Evolutionary conservation across 2,888 invertebrate genomes (phyloP), one percentile per base, ranked within the genome.

Genomic region (Drosophila planitibia): DNA sequence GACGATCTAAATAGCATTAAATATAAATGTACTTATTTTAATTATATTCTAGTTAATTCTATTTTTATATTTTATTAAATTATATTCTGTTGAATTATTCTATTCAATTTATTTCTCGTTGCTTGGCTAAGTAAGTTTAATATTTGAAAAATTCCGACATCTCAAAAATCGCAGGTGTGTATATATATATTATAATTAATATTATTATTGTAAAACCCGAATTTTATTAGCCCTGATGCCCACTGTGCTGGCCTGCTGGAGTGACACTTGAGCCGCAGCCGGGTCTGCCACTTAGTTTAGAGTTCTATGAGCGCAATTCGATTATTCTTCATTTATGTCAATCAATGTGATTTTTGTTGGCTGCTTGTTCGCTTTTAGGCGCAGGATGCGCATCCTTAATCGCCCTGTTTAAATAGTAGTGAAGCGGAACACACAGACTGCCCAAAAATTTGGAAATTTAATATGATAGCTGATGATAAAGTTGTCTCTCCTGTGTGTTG

Each of bases 281-380:
- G 30, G 51, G 35, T 22, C 22, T 64, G 63, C 53, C 79, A 81
- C 82, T 85, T 85, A 87, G 90, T 85, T 85, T 89, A 82, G 87
- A 86, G 79, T 84, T 90, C 87, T 89, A 85, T 87, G 80, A 79
- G 81, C 79, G 87, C 89, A 87, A 91, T 90, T 92, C 92, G 89
- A 93, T 93, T 93, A 93, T 91, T 93, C 93, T 93, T 93, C 93
- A 92, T 93, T 92, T 92, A 83, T 89, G 92, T 92, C 93, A 93
- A 93, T 93, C 93, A 93, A 84, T 81, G 70, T 70, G 81, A 84
- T 81, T 81, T 81, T 30, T 66, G 74, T 33, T 79, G 59, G 52
- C 58, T 59, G 54, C 59, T 59, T 47, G 16, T 25, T 47, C 16
- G 80, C 72, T 75, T 67, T 85, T 75, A 74, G 80, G 35, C 71